Evolutionary conservation across 2,888 invertebrate species (phyloP).

Genomic region (Lithophane semibrunnea): DNA sequence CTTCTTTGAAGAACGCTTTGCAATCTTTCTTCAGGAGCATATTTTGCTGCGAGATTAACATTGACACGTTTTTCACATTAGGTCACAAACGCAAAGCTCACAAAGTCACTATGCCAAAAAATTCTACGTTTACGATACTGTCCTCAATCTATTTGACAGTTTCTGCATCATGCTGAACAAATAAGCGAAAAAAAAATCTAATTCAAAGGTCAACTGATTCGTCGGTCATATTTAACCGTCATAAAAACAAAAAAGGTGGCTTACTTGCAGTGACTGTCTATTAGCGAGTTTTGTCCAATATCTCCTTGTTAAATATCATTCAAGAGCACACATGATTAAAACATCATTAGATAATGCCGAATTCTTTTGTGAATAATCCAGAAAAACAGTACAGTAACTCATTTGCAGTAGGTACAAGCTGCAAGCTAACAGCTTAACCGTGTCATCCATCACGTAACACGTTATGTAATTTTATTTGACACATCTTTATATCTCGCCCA

Average conservation of each 20-base stretch:
- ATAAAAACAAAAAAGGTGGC: background rate
- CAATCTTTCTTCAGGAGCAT: background rate
- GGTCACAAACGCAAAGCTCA: slow-evolving; percentile 1
- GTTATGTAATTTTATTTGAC: slow-evolving; percentile 40
- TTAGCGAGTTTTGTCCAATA: background rate
- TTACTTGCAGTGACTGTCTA: background rate
- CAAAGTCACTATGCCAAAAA: slow-evolving; percentile 34
- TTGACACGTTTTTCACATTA: slow-evolving; percentile 14
- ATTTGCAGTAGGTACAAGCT: slow-evolving; percentile 21
- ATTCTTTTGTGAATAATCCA: slow-evolving; percentile 16
- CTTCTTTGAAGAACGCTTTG: slow-evolving; percentile 3
- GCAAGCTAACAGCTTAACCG: slow-evolving; percentile 11
- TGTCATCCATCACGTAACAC: slow-evolving; percentile 42
- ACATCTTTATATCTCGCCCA: slow-evolving; percentile 30
- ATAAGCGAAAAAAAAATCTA: background rate
- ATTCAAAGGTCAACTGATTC: slow-evolving; percentile 10
- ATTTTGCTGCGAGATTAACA: slow-evolving; percentile 12
- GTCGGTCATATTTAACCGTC: no score
- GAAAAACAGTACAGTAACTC: slow-evolving; percentile 10
- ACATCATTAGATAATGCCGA: slow-evolving; percentile 6
- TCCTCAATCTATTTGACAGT: slow-evolving; percentile 8
- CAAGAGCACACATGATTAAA: background rate
- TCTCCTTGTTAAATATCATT: background rate
- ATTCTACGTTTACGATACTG: background rate
- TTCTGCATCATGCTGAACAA: background rate